Conservation (phyloP, 2,888 invertebrate species). For the Ditula angustiorana region DNA sequence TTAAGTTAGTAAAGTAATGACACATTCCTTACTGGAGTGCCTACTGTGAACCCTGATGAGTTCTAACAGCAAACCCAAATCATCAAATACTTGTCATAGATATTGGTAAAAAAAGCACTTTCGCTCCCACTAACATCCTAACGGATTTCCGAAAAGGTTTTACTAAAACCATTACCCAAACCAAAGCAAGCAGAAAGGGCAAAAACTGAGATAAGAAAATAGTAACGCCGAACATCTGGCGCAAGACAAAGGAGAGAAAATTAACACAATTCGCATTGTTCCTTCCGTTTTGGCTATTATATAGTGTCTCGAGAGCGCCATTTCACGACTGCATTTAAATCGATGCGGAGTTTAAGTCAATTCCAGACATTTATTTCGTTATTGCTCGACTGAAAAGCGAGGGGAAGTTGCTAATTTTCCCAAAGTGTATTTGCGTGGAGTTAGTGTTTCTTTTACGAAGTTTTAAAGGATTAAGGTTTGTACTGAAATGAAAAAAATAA, state of each 20-base stretch:
- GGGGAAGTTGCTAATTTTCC: constrained; percentile 17
- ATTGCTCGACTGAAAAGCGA: background rate
- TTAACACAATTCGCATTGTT: constrained; percentile 37
- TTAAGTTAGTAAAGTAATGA: no score
- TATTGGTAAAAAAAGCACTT: no score
- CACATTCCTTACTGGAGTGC: no score
- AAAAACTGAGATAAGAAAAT: background rate
- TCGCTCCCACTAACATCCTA: background rate
- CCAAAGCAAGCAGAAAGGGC: background rate
- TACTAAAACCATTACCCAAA: background rate
- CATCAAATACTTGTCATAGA: no score
- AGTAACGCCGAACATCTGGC: constrained; percentile 22
- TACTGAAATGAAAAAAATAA: background rate
- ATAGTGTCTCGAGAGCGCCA: background rate
- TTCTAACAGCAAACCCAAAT: no score
- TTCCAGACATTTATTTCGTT: constrained; percentile 28
- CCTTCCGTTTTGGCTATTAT: constrained; percentile 4
- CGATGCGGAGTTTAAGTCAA: constrained; percentile 10
- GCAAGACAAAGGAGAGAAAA: constrained; percentile 25
- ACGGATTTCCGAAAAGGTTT: background rate
- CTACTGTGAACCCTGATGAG: no score
- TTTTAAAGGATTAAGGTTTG: background rate
- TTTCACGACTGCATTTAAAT: constrained; percentile 16
- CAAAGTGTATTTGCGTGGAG: constrained; percentile 4
- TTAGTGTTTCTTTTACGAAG: background rate